A percentile compares a stretch with the other conserved stretches of the same genome.
These are phyloP conservation scores for Cyclina sinensis DNA, from an alignment of 1,140 invertebrate species.

Conservation along the genomic window DNA sequence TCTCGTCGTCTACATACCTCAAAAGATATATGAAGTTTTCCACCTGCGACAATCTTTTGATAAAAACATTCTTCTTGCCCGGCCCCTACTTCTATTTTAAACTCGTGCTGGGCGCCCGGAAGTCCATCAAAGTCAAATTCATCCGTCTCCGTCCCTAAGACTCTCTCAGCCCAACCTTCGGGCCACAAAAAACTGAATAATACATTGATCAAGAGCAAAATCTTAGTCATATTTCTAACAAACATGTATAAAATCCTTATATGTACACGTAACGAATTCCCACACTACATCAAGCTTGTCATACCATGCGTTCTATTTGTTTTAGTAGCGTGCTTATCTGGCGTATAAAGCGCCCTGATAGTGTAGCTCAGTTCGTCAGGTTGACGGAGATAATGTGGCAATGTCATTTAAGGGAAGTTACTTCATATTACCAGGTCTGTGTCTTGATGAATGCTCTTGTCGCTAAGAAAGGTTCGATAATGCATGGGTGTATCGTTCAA, in stretches of 20 bases:
- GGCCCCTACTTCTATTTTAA: constrained; percentile 79
- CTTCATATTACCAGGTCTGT: not conserved
- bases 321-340: not conserved
- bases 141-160: constrained; percentile 72
- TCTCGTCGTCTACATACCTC: constrained; percentile 82
- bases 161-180: constrained; percentile 13
- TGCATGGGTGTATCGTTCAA: no score
- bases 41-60: constrained; percentile 75
- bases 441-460: not conserved
- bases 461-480: not conserved
- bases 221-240: not conserved
- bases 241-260: not conserved
- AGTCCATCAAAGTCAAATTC: constrained; percentile 84
- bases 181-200: constrained; percentile 16
- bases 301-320: not conserved
- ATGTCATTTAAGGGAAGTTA: not conserved
- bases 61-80: constrained; percentile 81
- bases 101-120: constrained; percentile 83
- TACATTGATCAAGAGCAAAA: not conserved
- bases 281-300: not conserved
- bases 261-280: not conserved
- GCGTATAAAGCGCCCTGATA: not conserved
- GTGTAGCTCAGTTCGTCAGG: not conserved
- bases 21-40: constrained; percentile 79
- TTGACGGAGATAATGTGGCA: not conserved